A percentile compares a stretch with the other conserved stretches of the same genome.
Conservation (phyloP, 2,797 vertebrate species). For the Fratercula arctica region DNA sequence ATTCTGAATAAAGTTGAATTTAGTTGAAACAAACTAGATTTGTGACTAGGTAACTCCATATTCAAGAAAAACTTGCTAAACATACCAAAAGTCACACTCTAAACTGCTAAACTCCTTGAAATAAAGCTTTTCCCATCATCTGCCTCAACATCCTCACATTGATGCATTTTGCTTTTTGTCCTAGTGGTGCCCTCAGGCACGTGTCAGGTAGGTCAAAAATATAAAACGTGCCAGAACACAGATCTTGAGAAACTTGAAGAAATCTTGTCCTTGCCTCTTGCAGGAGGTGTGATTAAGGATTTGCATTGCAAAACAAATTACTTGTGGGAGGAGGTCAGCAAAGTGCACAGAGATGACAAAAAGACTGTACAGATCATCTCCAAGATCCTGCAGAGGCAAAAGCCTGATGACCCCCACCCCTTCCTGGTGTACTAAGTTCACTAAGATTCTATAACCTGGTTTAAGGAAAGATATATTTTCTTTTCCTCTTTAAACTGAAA, state of each 20-base stretch:
- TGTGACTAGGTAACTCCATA: background rate
- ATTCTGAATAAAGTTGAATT: background rate
- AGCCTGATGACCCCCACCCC: background rate
- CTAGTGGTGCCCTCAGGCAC: background rate
- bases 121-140: background rate
- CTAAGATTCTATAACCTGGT: background rate
- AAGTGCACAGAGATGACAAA: background rate
- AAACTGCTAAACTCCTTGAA: background rate
- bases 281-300: background rate
- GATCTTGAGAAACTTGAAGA: background rate
- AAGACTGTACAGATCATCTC: background rate
- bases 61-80: background rate
- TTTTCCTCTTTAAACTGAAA: background rate
- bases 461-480: background rate
- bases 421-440: accelerated
- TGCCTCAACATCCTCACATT: background rate
- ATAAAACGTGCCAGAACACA: background rate
- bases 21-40: background rate
- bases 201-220: background rate
- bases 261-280: background rate
- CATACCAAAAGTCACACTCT: background rate
- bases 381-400: background rate
- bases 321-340: background rate
- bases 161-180: background rate
- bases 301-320: background rate